These are phyloP conservation scores for Brachyopa scutellaris DNA, from an alignment of 2,888 invertebrate species.

Conservation along the genomic window DNA sequence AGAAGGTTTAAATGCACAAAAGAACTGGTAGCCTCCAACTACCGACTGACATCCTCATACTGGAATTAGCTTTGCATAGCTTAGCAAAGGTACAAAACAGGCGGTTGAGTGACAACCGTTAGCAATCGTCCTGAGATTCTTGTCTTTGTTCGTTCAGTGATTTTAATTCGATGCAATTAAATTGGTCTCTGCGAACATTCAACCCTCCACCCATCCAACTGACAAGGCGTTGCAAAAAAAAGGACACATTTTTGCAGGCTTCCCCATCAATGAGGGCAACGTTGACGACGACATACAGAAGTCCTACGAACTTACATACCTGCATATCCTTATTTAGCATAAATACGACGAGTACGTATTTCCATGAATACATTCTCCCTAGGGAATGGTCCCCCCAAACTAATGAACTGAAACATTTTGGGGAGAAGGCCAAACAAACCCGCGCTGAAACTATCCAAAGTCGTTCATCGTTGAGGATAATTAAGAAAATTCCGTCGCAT, in stretches of 20 bases:
- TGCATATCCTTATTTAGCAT: slow-evolving; percentile 40
- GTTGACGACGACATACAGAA: not conserved
- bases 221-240: slow-evolving; percentile 38
- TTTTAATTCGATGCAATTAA: slow-evolving; percentile 70
- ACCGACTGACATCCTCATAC: slow-evolving; percentile 1
- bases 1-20: slow-evolving; percentile 32
- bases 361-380: slow-evolving; percentile 1
- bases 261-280: slow-evolving; percentile 26
- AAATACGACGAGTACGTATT: no score
- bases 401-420: slow-evolving; percentile 58
- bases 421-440: slow-evolving; percentile 14
- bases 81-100: slow-evolving; percentile 30
- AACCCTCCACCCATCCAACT: not conserved
- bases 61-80: slow-evolving; percentile 64
- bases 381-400: slow-evolving; percentile 10
- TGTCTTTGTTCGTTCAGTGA: slow-evolving; percentile 61
- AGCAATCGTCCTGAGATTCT: slow-evolving; percentile 47
- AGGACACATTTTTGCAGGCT: not conserved
- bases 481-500: slow-evolving; percentile 58
- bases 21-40: slow-evolving; percentile 42
- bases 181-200: slow-evolving; percentile 3
- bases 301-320: slow-evolving; percentile 22
- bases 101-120: not conserved
- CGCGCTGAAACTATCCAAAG: slow-evolving; percentile 18
- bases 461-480: slow-evolving; percentile 32